Conservation (phyloP, 2,888 invertebrate genomes). For the Drosophila meridionalis region DNA sequence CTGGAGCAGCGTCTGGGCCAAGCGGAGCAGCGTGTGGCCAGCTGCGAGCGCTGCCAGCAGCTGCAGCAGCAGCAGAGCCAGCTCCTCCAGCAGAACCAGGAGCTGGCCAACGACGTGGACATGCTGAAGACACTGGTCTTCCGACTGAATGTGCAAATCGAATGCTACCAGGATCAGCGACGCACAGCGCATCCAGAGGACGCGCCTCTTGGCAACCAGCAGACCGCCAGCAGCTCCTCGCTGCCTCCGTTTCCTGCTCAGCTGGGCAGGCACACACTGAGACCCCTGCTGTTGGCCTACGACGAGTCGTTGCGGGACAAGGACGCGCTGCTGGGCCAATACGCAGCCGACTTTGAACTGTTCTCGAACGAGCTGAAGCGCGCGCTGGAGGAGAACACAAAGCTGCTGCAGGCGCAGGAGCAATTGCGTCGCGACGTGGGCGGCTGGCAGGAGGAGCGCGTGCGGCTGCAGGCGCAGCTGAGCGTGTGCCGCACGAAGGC, state of each 20-base stretch:
- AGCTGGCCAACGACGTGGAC: slow-evolving; percentile 88
- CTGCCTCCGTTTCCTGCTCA: slow-evolving; percentile 52
- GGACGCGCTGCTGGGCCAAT: slow-evolving; percentile 89
- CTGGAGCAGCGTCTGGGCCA: slow-evolving; percentile 86
- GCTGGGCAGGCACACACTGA: slow-evolving; percentile 83
- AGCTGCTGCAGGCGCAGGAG: slow-evolving; percentile 86
- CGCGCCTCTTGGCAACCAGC: background rate
- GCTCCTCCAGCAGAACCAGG: slow-evolving; percentile 86
- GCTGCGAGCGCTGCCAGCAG: slow-evolving; percentile 82
- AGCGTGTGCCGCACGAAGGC: slow-evolving; percentile 84
- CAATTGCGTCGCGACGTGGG: slow-evolving; percentile 85
- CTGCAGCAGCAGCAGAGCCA: slow-evolving; percentile 57
- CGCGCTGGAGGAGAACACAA: slow-evolving; percentile 90
- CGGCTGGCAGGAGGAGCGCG: slow-evolving; percentile 84
- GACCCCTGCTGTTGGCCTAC: slow-evolving; percentile 91
- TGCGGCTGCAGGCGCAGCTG: slow-evolving; percentile 82
- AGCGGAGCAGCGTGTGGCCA: slow-evolving; percentile 79
- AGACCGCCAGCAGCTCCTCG: background rate
- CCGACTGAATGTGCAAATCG: slow-evolving; percentile 91
- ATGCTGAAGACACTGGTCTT: slow-evolving; percentile 92
- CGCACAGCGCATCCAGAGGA: slow-evolving; percentile 54
- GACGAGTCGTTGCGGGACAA: slow-evolving; percentile 92
- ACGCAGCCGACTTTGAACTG: slow-evolving; percentile 89
- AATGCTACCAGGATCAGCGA: slow-evolving; percentile 90
- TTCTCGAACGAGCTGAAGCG: slow-evolving; percentile 90